Evolutionary conservation across 2,888 invertebrate species (phyloP).

Genomic region (Periphyllus acericola): DNA sequence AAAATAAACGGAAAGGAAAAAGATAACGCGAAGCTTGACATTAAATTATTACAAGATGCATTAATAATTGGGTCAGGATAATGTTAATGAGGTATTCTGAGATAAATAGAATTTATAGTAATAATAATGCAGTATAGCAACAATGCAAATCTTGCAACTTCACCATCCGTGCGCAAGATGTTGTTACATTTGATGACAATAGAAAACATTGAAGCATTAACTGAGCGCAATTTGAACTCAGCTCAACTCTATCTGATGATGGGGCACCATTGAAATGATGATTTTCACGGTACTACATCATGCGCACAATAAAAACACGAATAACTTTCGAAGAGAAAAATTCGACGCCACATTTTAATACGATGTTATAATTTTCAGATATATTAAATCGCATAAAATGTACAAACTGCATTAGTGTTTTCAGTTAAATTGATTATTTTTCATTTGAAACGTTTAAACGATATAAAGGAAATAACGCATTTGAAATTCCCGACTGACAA

Average conservation of each 20-base stretch:
- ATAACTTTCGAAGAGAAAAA: background rate
- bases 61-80: slow-evolving; percentile 5
- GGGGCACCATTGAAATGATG: background rate
- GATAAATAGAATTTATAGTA: slow-evolving; percentile 26
- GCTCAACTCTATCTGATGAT: background rate
- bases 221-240: slow-evolving; percentile 21
- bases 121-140: background rate
- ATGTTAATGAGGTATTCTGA: slow-evolving; percentile 1
- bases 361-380: too few species aligned
- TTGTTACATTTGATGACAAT: slow-evolving; percentile 17
- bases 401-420: too few species aligned
- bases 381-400: too few species aligned
- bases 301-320: background rate
- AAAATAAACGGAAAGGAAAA: background rate
- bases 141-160: slow-evolving; percentile 1
- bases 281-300: background rate
- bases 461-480: too few species aligned
- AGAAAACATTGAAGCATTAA: slow-evolving; percentile 27
- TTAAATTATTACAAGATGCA: background rate
- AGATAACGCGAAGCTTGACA: background rate
- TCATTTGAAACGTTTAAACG: too few species aligned
- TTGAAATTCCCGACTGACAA: too few species aligned
- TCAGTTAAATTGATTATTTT: too few species aligned
- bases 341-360: too few species aligned
- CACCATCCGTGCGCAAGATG: background rate